These are phyloP conservation scores for Protomyctophum bolini DNA, from an alignment of 2,113 vertebrate species.

Conservation along the genomic window DNA sequence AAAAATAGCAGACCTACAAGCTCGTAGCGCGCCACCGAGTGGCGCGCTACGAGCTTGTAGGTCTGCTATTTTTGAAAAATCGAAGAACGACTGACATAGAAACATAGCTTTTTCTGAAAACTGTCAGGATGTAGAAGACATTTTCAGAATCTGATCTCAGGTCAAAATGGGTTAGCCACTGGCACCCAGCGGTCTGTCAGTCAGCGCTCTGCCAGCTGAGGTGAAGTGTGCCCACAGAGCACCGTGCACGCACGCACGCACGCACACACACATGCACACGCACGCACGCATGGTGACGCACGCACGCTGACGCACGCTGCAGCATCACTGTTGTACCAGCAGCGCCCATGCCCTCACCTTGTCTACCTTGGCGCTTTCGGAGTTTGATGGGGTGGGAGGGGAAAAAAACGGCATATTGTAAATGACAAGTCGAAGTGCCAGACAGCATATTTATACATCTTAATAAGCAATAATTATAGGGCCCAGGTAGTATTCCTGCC, in stretches of 20 bases:
- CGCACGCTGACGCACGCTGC: conserved; percentile 56
- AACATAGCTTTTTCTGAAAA: no score
- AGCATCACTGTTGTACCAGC: conserved; percentile 41
- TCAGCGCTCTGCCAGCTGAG: conserved; percentile 66
- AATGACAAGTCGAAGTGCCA: conserved; percentile 63
- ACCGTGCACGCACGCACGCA: no score
- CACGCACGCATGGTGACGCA: no score
- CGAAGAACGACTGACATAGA: no score
- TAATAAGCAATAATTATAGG: conserved; percentile 73
- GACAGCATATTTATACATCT: conserved; percentile 76
- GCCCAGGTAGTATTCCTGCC: conserved; percentile 43
- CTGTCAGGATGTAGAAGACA: no score
- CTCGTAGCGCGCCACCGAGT: no score
- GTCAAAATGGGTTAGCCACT: no score
- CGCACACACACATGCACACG: no score
- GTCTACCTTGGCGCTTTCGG: conserved; percentile 71
- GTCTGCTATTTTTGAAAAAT: no score
- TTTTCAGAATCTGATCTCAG: no score
- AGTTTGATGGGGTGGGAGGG: conserved; percentile 43
- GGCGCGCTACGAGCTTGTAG: no score
- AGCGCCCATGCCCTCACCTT: conserved; percentile 56
- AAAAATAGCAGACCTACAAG: no score
- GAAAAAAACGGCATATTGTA: conserved; percentile 53
- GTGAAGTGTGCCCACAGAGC: conserved; percentile 60
- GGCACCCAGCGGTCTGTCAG: conserved; percentile 54